Evolutionary conservation across 1,140 invertebrate genomes (phyloP), one percentile per base, ranked within the genome.

Genomic region (Drosophila nigrodunni): DNA sequence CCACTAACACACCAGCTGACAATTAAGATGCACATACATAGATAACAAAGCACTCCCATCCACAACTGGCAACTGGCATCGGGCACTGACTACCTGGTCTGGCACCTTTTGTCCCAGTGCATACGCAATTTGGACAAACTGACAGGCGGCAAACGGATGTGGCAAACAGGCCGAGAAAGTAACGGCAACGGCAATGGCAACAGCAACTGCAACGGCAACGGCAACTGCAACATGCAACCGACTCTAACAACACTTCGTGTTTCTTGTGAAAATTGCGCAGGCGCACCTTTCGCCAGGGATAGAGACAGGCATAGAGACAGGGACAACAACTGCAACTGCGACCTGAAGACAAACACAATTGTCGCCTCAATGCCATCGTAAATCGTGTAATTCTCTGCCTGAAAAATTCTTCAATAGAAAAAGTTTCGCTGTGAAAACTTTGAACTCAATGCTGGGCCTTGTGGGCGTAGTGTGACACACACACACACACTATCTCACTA

Each of bases 21-120:
- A 88, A 88, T 88, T 88, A 88, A 88, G 85, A 88, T 88, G 85
- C 85, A 88, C 85, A 88, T 88, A 89, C 80, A 80, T 78, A 88
- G 85, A 88, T 88, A 74, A 67, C 15, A 52, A 46, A 55, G 49
- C 61, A 54, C 49, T 65, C 62, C 62, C 35, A 64, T 65, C 62
- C 49, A 39, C 39, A 68, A 35, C 59, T 34, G 37, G 39, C 41
- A 70, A 47, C 59, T 30, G 30, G 70, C 41, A 70, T 39, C 59
- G 13, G 30, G 70, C 70, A 73, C 35, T 44, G 54, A 57, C 37
- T 66, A 52, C 41, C 13, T 59, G 44, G n/a, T 18, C 50, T 59
- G 55, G 60, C 73, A 70, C 72, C 72, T 74, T 30, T 74, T 71
- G 66, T 69, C 70, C 80, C 62, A 79, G 74, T 54, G 78, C 65